A percentile compares a stretch with the other conserved stretches of the same genome.
phyloP scores from a whole-genome alignment of 2,888 invertebrate species.

The Coronaproctus castanopsis region DNA sequence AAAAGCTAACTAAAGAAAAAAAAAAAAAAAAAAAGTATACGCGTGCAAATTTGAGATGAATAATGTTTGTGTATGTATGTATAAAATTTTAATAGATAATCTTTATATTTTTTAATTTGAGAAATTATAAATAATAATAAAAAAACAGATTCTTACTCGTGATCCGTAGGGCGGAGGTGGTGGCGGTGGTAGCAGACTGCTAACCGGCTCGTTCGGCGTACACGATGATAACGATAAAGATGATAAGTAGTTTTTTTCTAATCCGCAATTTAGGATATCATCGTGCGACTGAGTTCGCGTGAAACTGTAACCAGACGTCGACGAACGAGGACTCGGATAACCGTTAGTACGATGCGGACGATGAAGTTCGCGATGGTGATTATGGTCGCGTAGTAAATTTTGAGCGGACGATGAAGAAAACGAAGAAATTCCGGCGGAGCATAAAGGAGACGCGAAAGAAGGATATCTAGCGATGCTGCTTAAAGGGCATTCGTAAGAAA shows the following conservation, averaged over 20 bases:
- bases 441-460: conserved; percentile 33
- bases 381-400: conserved; percentile 26
- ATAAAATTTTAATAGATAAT: too few relatives aligned
- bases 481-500: conserved; percentile 17
- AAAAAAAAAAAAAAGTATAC: too few relatives aligned
- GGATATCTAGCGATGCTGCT: conserved; percentile 41
- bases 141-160: too few relatives aligned
- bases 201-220: background rate
- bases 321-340: conserved; percentile 22
- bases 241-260: too few relatives aligned
- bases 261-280: conserved; percentile 46
- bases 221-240: conserved; percentile 2
- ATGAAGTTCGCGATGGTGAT: too few relatives aligned
- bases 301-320: conserved; percentile 35
- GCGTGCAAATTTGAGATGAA: too few relatives aligned
- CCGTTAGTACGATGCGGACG: conserved; percentile 19
- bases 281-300: conserved; percentile 58
- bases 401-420: conserved; percentile 29
- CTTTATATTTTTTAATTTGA: too few relatives aligned
- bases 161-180: conserved; percentile 34
- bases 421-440: conserved; percentile 28
- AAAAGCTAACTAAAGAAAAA: too few relatives aligned
- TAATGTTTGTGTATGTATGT: too few relatives aligned
- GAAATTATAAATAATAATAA: too few relatives aligned
- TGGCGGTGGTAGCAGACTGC: conserved; percentile 18